Evolutionary conservation across 2,888 invertebrate species (phyloP).

Genomic region (Ormyrus rosae): DNA sequence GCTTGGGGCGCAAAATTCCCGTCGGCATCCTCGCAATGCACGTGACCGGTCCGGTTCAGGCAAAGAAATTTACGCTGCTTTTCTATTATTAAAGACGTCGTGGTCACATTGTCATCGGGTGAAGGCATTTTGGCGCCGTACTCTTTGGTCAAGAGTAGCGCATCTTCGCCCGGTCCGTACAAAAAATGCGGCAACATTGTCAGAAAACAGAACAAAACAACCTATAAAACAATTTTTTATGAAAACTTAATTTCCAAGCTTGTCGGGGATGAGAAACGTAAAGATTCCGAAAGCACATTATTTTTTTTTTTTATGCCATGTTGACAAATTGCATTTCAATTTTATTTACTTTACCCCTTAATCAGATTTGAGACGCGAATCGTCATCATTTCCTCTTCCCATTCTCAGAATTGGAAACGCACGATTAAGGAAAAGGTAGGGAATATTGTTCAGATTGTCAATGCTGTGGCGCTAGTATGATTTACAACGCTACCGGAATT

Average conservation of each 20-base stretch:
- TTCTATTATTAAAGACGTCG: conserved; percentile 73
- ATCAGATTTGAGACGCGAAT: background rate
- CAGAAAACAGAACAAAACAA: conserved; percentile 81
- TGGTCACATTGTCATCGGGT: conserved; percentile 72
- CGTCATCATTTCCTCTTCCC: background rate
- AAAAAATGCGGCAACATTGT: conserved; percentile 83
- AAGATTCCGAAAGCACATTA: background rate
- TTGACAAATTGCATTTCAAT: background rate
- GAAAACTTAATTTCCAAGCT: too few relatives aligned
- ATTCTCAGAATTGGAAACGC: conserved; percentile 2
- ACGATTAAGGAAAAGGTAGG: conserved; percentile 25
- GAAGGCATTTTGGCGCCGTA: conserved; percentile 76
- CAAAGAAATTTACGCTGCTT: conserved; percentile 80
- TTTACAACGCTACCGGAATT: conserved; percentile 11
- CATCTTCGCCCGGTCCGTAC: conserved; percentile 83
- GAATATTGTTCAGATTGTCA: conserved; percentile 19
- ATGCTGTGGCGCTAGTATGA: background rate
- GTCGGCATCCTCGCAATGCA: conserved; percentile 76
- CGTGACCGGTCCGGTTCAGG: conserved; percentile 69
- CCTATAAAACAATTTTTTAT: conserved; percentile 61
- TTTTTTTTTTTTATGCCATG: background rate
- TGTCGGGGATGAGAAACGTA: too few relatives aligned
- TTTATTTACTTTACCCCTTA: background rate
- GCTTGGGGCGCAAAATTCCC: conserved; percentile 81
- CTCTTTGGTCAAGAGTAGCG: conserved; percentile 80